Conservation (phyloP, 1,140 invertebrate species). For the Coptotermes formosanus region DNA sequence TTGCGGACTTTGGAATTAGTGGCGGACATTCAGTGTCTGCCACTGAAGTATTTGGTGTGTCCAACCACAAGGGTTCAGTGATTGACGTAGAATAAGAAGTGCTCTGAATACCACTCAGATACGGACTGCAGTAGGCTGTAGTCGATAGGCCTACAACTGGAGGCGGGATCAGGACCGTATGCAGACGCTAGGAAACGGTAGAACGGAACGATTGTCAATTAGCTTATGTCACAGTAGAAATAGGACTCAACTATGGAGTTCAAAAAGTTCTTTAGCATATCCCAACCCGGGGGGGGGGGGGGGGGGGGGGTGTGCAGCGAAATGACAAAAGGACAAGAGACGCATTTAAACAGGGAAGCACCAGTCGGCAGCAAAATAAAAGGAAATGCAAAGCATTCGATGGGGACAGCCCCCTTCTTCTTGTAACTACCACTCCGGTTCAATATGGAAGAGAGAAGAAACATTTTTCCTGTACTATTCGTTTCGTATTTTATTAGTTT, state of each 20-base stretch:
- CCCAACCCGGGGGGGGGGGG: not conserved
- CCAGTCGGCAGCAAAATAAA: not conserved
- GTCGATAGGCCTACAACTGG: not conserved
- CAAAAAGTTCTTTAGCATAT: not conserved
- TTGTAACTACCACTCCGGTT: not conserved
- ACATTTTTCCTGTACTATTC: not conserved
- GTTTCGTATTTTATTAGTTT: not conserved
- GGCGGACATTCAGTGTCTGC: no score
- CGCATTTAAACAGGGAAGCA: not conserved
- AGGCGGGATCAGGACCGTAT: not conserved
- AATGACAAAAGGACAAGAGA: not conserved
- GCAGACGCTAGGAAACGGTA: not conserved
- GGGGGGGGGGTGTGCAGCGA: not conserved
- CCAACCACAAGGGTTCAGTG: not conserved
- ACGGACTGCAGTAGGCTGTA: no score
- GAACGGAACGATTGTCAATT: not conserved
- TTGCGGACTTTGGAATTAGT: no score
- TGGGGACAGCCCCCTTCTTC: not conserved
- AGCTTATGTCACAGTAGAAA: not conserved
- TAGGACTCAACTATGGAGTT: not conserved
- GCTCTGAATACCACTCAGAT: no score
- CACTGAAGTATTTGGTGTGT: no score
- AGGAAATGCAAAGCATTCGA: not conserved
- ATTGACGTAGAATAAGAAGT: not conserved
- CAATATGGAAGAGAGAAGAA: not conserved